Conservation (phyloP, 2,113 vertebrate genomes). For the Symphodus melops region DNA sequence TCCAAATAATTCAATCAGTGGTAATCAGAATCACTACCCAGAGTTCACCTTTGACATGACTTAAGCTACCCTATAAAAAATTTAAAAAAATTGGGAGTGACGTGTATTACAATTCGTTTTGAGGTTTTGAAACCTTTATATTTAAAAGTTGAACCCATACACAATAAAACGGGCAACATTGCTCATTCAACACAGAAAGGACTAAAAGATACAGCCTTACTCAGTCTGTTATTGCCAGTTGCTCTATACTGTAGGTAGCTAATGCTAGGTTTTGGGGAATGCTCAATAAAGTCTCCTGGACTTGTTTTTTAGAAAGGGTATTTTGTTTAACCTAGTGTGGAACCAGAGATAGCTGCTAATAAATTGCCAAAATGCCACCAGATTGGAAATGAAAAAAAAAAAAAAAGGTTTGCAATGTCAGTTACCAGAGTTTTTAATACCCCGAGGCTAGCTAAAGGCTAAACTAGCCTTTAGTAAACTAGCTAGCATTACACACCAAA, state of each 20-base stretch:
- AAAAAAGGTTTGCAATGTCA: too few species aligned
- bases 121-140: background rate
- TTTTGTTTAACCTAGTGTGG: too few species aligned
- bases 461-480: too few species aligned
- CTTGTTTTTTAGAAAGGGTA: too few species aligned
- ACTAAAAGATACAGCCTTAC: background rate
- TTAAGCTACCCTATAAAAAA: slow-evolving; percentile 25
- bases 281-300: too few species aligned
- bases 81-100: background rate
- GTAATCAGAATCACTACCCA: slow-evolving; percentile 28
- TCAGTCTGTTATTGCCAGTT: background rate
- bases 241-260: background rate
- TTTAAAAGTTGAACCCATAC: too few species aligned
- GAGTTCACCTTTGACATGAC: slow-evolving; percentile 13
- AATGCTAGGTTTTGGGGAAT: background rate
- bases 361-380: background rate
- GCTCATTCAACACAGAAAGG: too few species aligned
- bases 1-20: slow-evolving; percentile 61
- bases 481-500: too few species aligned
- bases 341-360: too few species aligned
- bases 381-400: too few species aligned
- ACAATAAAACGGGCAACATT: background rate
- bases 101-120: background rate
- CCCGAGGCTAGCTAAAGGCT: too few species aligned
- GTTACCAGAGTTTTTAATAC: too few species aligned